Evolutionary conservation across 2,113 vertebrate species (phyloP).

Genomic region (Tenebrosternarchus preto): DNA sequence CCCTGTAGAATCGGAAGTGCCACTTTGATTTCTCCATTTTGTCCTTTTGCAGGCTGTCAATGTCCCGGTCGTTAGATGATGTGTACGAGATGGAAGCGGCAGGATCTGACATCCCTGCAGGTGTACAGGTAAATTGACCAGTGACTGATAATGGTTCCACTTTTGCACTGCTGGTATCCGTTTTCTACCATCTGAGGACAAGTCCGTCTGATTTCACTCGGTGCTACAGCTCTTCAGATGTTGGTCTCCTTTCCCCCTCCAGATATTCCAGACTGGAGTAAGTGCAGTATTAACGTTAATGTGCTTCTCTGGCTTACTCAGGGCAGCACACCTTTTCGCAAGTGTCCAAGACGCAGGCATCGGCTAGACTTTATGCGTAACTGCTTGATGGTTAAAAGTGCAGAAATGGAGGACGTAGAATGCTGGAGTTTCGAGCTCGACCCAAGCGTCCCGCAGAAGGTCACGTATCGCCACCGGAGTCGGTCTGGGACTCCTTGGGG

Average conservation of each 20-base stretch:
- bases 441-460: slow-evolving; percentile 26
- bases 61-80: slow-evolving; percentile 63
- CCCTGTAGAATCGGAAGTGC: not conserved
- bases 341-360: slow-evolving; percentile 33
- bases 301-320: slow-evolving; percentile 56
- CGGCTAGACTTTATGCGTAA: slow-evolving; percentile 48
- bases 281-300: not conserved
- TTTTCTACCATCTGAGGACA: not conserved
- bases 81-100: slow-evolving; percentile 57
- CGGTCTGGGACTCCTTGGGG: slow-evolving; percentile 9
- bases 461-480: slow-evolving; percentile 24
- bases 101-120: slow-evolving; percentile 54
- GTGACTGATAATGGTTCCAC: too few relatives aligned
- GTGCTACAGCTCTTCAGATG: not conserved
- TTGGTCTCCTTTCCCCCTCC: not conserved
- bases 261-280: not conserved
- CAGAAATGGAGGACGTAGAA: slow-evolving; percentile 56
- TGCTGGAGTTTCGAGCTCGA: slow-evolving; percentile 38
- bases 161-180: too few relatives aligned
- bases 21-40: not conserved
- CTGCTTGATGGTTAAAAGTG: slow-evolving; percentile 45
- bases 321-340: slow-evolving; percentile 39
- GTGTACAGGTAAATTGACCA: slow-evolving; percentile 63
- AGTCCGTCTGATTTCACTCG: not conserved
- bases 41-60: slow-evolving; percentile 44